Evolutionary conservation across 1,140 invertebrate genomes (phyloP), one percentile per base, ranked within the genome.

Genomic region (Helicoverpa zea): DNA sequence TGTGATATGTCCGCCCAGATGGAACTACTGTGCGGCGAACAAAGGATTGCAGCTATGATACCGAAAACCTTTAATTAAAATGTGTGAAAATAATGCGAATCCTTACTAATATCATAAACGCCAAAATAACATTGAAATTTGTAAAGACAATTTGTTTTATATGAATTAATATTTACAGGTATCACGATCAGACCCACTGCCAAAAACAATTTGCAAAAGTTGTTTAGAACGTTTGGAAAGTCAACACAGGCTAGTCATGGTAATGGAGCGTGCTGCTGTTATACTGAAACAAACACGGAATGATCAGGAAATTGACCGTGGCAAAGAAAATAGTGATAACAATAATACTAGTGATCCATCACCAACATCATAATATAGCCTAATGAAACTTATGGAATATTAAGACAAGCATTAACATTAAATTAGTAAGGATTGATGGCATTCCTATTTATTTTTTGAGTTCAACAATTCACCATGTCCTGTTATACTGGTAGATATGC

Each of bases 191-290:
- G 97, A 97, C 95, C 97, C 96, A 49, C 90, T 97, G 70, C 97
- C 97, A 74, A 97, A 97, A 95, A 97, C 97, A 35, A 97, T 97
- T 49, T 97, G 97, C 88, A 95, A 97, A 83, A 96, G 96, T 81
- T 97, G 97, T 86, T 96, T 97, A 80, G 96, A 96, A 85, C 95
- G 96, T 85, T 94, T 97, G 84, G 96, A 97, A 91, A 96, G 96
- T 70, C 97, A 97, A 88, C 97, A 97, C 85, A 96, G 96, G 86
- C 89, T 97, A 80, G 96, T 97, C 91, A 96, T 96, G 92, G 96
- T 96, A 80, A 94, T 96, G 54, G 95, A 95, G 84, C 89, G 90
- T 66, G 94, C 94, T 79, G 91, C 91, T 59, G 90, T 90, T 83
- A 90, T 93, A 74, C 82, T 95, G 43, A 93, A 92, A 81, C 90